phyloP scores from a whole-genome alignment of 1,140 invertebrate species.

The Luehdorfia chinensis region DNA sequence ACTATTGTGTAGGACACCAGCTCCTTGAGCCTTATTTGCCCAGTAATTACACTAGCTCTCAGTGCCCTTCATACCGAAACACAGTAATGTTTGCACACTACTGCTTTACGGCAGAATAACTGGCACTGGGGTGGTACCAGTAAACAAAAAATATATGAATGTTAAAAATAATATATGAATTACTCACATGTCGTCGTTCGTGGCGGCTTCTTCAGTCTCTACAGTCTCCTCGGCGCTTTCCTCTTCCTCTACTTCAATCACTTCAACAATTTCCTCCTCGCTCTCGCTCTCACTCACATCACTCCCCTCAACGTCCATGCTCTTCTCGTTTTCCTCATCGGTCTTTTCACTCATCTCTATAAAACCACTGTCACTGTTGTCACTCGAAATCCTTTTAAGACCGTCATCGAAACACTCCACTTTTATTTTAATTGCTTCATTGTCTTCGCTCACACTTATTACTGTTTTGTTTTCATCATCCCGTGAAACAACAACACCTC shows the following conservation, averaged over 20 bases:
- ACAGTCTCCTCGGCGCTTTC: constrained; percentile 26
- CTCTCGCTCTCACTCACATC: constrained; percentile 41
- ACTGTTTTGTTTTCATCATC: constrained; percentile 54
- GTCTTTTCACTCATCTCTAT: constrained; percentile 55
- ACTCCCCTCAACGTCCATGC: constrained; percentile 44
- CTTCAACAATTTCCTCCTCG: constrained; percentile 35
- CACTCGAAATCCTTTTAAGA: constrained; percentile 54
- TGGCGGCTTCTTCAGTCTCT: no score
- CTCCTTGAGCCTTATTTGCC: no score
- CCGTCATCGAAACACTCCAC: constrained; percentile 36
- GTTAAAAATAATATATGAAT: no score
- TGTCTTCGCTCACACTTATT: constrained; percentile 43
- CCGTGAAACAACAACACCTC: constrained; percentile 41
- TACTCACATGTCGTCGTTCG: no score
- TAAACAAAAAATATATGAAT: no score
- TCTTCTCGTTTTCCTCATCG: constrained; percentile 52
- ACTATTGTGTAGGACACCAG: no score
- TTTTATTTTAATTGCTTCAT: constrained; percentile 40
- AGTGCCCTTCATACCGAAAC: no score
- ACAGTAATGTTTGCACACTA: no score
- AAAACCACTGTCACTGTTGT: constrained; percentile 73
- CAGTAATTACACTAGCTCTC: no score
- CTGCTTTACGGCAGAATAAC: no score
- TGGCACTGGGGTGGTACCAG: no score
- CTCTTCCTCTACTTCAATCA: constrained; percentile 34